phyloP scores from a whole-genome alignment of 1,140 invertebrate genomes.

The Philotrypesis tridentata region DNA sequence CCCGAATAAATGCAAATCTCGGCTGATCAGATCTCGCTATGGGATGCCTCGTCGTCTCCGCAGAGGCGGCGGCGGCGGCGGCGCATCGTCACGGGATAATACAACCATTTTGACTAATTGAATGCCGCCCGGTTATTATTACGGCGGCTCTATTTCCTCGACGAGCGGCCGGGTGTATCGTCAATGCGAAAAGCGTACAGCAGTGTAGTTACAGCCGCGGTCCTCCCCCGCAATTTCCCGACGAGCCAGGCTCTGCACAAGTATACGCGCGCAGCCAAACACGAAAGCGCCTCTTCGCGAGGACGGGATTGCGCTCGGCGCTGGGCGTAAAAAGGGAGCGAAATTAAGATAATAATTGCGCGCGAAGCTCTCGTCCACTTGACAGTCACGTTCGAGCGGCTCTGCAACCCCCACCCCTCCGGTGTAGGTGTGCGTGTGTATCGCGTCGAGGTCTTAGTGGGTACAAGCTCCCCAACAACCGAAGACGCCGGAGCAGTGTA shows the following conservation, averaged over 20 bases:
- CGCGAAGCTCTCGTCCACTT: slow-evolving; percentile 20
- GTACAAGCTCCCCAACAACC: neutral
- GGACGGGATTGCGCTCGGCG: too few species aligned
- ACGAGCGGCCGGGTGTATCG: too few species aligned
- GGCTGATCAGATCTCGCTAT: slow-evolving; percentile 2
- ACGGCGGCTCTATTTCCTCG: too few species aligned
- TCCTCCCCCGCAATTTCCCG: neutral
- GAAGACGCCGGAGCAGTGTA: slow-evolving; percentile 24
- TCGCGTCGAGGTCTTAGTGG: slow-evolving; percentile 9
- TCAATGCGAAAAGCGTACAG: neutral
- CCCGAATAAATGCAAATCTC: slow-evolving; percentile 28
- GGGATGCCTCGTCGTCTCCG: too few species aligned
- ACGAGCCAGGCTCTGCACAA: too few species aligned
- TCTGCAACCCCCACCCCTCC: neutral
- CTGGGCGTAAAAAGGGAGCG: slow-evolving; percentile 20
- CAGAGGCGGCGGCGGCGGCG: too few species aligned
- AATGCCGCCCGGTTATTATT: neutral
- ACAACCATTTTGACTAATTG: neutral
- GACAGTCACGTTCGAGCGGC: slow-evolving; percentile 29
- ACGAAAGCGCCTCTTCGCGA: neutral
- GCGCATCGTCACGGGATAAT: neutral
- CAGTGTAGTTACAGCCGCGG: too few species aligned
- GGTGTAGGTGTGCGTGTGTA: neutral
- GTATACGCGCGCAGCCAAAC: slow-evolving; percentile 15
- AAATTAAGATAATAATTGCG: slow-evolving; percentile 40